Base-by-base conservation (phyloP, 2,888 invertebrate genomes). In the Andrena praecox region DNA sequence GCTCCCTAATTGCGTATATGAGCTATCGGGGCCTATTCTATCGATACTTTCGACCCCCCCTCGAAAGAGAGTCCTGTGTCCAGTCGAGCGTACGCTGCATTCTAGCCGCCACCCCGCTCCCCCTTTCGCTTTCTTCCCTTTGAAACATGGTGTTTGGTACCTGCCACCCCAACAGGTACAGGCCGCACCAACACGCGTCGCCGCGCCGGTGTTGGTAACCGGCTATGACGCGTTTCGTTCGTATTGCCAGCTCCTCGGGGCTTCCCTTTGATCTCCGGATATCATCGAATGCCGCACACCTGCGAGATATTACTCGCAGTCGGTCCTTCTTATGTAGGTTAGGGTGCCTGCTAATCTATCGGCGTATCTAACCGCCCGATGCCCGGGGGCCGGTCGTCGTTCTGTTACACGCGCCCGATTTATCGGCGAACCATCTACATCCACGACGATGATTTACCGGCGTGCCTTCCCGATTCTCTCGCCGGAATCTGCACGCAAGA, bases 141-240 rank as follows among this genome's bases (percentile, higher is more conserved):
- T 88, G 89, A 87, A 90, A 91, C 89, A 89, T 91, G 89, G 86
- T 89, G 89, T 92, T 93, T 90, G 91, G 92, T 93, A 93, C 92
- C 93, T 92, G 93, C 89, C 90, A 85, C 88, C 90, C 89, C 83
- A 42, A 88, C 87, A 91, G 91, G 90, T 91, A 91, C 90, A 89
- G 84, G 87, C 72, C 69, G 59, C 86, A 88, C 83, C 77, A 73
- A 86, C 76, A 89, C 83, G 87, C 59, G 62, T 74, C 75, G 76
- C 42, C 59, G 59, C 67, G 80, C 74, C 33, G 76, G 62, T 68
- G 56, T 77, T 67, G 69, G 69, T 77, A 85, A 82, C 85, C 74
- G 24, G 77, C 81, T 82, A 82, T 90, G 87, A 83, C 87, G 87
- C 84, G 83, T 86, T 76, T 77, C 74, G 60, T 79, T 89, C 83